Conservation (phyloP, 2,797 vertebrate species). For the Ctenosaura bakeri region DNA sequence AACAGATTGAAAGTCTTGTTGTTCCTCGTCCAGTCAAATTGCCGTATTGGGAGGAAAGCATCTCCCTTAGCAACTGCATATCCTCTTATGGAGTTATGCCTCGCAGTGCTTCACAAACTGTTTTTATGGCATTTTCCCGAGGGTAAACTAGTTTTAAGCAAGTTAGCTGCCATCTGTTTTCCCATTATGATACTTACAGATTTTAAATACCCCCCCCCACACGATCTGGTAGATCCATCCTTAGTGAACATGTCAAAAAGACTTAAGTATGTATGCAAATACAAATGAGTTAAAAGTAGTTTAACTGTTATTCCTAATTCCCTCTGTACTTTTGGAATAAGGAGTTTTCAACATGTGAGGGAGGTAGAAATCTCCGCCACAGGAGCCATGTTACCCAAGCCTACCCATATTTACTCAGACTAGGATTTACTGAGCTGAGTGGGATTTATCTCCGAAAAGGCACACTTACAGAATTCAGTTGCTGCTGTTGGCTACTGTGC, state of each 20-base stretch:
- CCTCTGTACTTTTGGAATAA: neutral
- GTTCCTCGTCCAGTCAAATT: neutral
- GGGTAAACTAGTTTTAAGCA: constrained; percentile 20
- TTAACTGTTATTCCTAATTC: neutral
- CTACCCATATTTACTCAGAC: neutral
- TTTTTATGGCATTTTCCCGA: constrained; percentile 12
- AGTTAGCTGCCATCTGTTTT: constrained; percentile 39
- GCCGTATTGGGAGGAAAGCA: neutral
- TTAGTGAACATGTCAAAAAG: neutral
- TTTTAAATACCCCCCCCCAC: constrained; percentile 5
- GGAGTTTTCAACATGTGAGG: neutral
- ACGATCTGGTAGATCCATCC: neutral
- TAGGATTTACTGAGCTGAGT: neutral
- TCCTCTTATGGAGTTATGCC: neutral
- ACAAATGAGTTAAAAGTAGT: neutral
- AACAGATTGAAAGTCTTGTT: neutral
- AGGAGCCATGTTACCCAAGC: neutral
- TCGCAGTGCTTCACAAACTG: constrained; percentile 9
- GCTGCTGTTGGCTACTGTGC: too few relatives aligned
- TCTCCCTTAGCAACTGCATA: neutral
- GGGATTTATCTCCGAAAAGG: neutral
- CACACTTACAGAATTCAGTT: neutral
- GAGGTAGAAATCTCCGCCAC: neutral
- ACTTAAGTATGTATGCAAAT: constrained; percentile 5
- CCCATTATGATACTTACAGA: neutral